Conservation (phyloP, 1,140 invertebrate species). For the Pantala flavescens region DNA sequence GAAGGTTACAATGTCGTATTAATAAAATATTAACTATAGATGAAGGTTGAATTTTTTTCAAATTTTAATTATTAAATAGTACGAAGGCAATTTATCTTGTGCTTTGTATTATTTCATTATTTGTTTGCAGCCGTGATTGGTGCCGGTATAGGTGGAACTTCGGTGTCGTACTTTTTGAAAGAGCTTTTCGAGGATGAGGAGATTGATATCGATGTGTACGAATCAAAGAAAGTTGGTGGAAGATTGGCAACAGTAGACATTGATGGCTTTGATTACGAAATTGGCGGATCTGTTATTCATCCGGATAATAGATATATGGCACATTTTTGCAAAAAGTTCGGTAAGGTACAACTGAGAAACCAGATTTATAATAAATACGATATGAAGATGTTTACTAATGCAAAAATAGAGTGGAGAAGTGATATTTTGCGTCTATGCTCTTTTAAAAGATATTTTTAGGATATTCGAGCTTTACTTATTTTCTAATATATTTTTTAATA, state of each 20-base stretch:
- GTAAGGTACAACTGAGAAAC: conserved; percentile 34
- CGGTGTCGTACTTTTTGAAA: conserved; percentile 45
- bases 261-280: conserved; percentile 42
- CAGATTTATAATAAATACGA: conserved; percentile 12
- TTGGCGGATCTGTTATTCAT: conserved; percentile 50
- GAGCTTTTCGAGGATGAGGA: conserved; percentile 40
- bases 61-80: not conserved
- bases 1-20: not conserved
- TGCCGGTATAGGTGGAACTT: conserved; percentile 51
- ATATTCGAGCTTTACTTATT: too few relatives aligned
- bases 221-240: conserved; percentile 46
- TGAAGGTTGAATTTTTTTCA: not conserved
- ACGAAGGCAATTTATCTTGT: not conserved
- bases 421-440: too few relatives aligned
- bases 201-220: conserved; percentile 42
- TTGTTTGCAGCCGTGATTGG: conserved; percentile 46
- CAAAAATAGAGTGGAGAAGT: too few relatives aligned
- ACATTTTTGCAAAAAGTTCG: conserved; percentile 42
- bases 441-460: too few relatives aligned
- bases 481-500: too few relatives aligned
- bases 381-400: not conserved
- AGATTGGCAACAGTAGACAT: conserved; percentile 42
- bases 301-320: conserved; percentile 48
- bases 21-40: not conserved
- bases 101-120: not conserved